Evolutionary conservation across 1,140 invertebrate genomes (phyloP), one percentile per base, ranked within the genome.

Genomic region (Trichonephila clavata): DNA sequence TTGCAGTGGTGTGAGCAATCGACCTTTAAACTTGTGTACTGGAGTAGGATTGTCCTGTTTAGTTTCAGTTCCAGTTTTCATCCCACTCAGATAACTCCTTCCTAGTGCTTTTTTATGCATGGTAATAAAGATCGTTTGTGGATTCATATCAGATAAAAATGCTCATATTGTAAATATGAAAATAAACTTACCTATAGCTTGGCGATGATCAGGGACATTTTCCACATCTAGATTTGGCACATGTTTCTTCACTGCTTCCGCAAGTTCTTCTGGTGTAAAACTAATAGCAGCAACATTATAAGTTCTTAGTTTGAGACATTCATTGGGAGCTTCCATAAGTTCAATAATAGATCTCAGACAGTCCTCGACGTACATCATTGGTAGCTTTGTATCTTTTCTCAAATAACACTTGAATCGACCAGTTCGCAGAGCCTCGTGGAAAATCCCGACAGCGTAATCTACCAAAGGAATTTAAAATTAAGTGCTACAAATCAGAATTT

Each of bases 281-380:
- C 98, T 98, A 97, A 99, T 98, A 6, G 98, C 98, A 0, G 98
- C 98, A 0, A 99, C 98, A 94, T 99, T 99, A 95, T 99, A 99
- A 2, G 98, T 98, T 81, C 98, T 96, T 94, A 97, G 96, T 89
- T 96, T 96, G 1, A 99, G 96, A 59, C 95, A 95, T 63, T 98
- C 97, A 18, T 97, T 96, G 0, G 98, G 98, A 0, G 97, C 97
- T 83, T 97, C 97, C 95, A 99, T 97, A 95, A 98, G 97, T 95
- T 98, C 97, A 65, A 97, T 97, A 0, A 98, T 96, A 0, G 98
- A 97, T 57, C 96, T 95, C 0, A 98, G 96, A 91, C 98, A 98
- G 95, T 98, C 98, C 84, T 98, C 97, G 59, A 99, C 98, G 95
- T 99, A 98, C 98, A 99, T 99, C 98, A 99, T 99, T 0, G 98